A percentile compares a stretch with the other conserved stretches of the same genome.
phyloP scores from a whole-genome alignment of 2,797 vertebrate species.

The Yasuhikotakia modesta region DNA sequence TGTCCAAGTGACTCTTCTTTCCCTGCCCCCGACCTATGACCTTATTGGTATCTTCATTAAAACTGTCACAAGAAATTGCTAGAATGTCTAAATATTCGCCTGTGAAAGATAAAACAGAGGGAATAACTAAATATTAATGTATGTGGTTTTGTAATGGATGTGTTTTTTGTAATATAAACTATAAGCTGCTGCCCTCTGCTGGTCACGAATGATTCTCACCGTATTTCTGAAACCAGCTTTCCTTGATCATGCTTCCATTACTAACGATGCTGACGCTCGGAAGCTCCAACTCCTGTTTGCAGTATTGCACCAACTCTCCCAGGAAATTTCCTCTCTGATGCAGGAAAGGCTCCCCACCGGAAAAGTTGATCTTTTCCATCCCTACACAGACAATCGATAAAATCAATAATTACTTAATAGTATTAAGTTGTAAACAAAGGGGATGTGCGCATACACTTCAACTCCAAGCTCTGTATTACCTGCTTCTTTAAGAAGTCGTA shows the following conservation, averaged over 20 bases:
- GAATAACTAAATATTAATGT: constrained; percentile 70
- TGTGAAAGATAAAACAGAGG: constrained; percentile 59
- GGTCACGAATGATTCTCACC: constrained; percentile 62
- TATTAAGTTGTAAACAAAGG: constrained; percentile 38
- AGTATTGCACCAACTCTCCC: constrained; percentile 85
- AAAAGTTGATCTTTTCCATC: constrained; percentile 97
- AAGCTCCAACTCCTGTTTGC: constrained; percentile 84
- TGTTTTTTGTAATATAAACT: not conserved
- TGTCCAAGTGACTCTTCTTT: constrained; percentile 86
- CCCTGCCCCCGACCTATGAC: constrained; percentile 87
- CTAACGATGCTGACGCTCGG: constrained; percentile 93
- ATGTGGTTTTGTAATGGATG: constrained; percentile 89
- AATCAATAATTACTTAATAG: constrained; percentile 89
- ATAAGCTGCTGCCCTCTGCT: constrained; percentile 40
- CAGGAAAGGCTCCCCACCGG: constrained; percentile 91
- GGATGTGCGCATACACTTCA: constrained; percentile 77
- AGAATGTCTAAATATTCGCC: constrained; percentile 90
- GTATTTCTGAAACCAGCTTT: constrained; percentile 88
- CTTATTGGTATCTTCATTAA: constrained; percentile 86
- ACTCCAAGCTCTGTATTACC: constrained; percentile 70
- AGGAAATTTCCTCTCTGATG: constrained; percentile 84
- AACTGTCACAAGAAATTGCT: constrained; percentile 94
- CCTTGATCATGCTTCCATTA: constrained; percentile 90
- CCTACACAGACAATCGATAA: constrained; percentile 77
- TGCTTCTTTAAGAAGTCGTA: constrained; percentile 86